Evolutionary conservation across 1,140 invertebrate species (phyloP), one percentile per base, ranked within the genome.

Genomic region (Ceratina japonica): DNA sequence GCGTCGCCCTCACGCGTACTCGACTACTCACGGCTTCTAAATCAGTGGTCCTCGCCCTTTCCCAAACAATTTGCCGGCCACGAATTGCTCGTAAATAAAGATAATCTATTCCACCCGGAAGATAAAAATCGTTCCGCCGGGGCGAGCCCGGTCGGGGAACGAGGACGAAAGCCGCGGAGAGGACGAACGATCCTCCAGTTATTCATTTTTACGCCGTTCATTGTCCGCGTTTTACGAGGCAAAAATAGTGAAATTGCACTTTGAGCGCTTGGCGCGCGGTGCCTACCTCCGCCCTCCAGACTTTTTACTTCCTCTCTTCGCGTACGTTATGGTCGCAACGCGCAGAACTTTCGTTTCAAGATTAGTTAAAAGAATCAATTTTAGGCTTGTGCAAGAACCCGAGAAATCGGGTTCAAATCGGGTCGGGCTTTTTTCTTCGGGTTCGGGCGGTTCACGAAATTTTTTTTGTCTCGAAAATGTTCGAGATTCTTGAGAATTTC

Each of bases 61-160:
- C 88, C 88, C 90, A 92, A 92, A 92, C 90, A 91, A 92, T 92
- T 92, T 91, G 88, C 90, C 86, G 89, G 88, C 87, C 87, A 86
- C 88, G 88, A 89, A 92, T 91, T 90, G 91, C 90, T 92, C 91
- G 91, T 92, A 92, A 92, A 92, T 92, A 92, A 92, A 90, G 91
- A 92, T 92, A 92, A 92, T 92, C 91, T 92, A 92, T 92, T 92
- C 91, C 83, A 92, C 90, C 88, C 91, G 91, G 91, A 92, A 92
- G 91, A 91, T 92, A 92, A 92, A 92, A 92, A 91, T 92, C 82
- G 75, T 72, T 63, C 74, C 75, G 79, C 66, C 71, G 69, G 20
- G 18, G 18, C 44, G 58, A 64, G 5, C 20, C 27, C 61, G 49
- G 12, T 31, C 16, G 20, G 61, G 20, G 61, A 61, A 71, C 73